Evolutionary conservation across 2,888 invertebrate species (phyloP), one percentile per base, ranked within the genome.

Genomic region (Alviniconcha strummeri): DNA sequence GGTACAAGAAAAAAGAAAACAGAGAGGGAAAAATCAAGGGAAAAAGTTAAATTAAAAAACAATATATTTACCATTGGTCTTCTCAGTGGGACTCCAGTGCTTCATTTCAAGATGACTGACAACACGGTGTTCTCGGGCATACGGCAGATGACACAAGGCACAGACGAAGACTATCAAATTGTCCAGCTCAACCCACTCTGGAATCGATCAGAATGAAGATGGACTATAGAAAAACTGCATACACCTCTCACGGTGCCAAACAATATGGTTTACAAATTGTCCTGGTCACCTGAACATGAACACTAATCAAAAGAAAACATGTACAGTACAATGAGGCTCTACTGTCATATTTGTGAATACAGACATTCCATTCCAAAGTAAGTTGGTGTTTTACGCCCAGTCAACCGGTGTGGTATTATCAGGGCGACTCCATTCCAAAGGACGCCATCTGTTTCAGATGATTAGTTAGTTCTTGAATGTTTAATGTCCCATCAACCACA

Each of bases 51-150:
- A 36, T 3, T 1, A 36, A 3, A 36, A 36, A 36, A 13, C 60
- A n/a, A n/a, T 60, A 60, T 60, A 60, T 60, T 69, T 69, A 69
- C 69, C 69, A 7, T 2, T 15, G n/a, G 15, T 69, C n/a, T 69
- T 69, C n/a, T 69, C 69, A 17, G n/a, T 69, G 69, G 69, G 69
- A 69, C 69, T 69, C 69, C 69, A 69, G n/a, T 69, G 69, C n/a
- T 69, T 69, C 69, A 69, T 69, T 69, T 13, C n/a, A 17, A 69
- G 69, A 4, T 69, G 69, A 17, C 69, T 69, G 69, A 69, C 69
- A 17, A 69, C 69, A 6, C 69, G 69, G n/a, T 69, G 69, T 69
- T 69, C 69, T 17, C 69, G 4, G 69, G 69, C 69, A n/a, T 69
- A 69, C 69, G 69, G 69, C 13, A 69, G 15, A 17, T 69, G 69